A percentile compares a stretch with the other conserved stretches of the same genome.
Conservation (phyloP, 2,888 invertebrate species). For the Lamellibrachia satsuma region DNA sequence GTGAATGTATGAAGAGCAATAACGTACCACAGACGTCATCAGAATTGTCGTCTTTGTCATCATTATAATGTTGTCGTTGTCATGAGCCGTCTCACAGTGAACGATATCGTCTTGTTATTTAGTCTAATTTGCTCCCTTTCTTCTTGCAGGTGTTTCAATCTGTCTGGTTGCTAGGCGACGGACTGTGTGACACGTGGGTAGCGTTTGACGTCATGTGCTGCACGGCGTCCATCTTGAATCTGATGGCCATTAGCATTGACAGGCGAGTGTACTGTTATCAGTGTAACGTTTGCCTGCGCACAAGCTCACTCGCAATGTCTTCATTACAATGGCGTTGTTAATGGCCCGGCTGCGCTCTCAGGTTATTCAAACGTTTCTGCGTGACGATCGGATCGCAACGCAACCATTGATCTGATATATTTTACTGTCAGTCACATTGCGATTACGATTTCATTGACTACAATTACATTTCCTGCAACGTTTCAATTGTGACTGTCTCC, state of each 20-base stretch:
- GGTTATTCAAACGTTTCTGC: neutral
- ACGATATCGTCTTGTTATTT: neutral
- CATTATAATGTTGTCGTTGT: neutral
- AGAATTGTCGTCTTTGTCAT: neutral
- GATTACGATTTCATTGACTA: neutral
- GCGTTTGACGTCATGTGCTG: conserved; percentile 68
- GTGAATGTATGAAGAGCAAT: conserved; percentile 17
- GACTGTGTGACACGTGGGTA: conserved; percentile 68
- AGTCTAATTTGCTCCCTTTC: neutral
- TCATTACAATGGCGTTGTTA: neutral
- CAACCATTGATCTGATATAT: neutral
- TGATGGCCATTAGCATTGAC: conserved; percentile 69
- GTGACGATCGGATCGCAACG: neutral
- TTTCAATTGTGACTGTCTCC: neutral
- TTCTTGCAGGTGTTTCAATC: neutral
- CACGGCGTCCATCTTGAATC: conserved; percentile 68
- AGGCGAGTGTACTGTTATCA: conserved; percentile 54
- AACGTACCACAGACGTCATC: too few relatives aligned
- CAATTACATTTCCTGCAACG: neutral
- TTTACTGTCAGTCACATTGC: neutral
- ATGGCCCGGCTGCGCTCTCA: neutral
- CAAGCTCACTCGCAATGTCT: neutral
- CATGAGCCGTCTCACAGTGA: neutral
- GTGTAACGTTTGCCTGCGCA: neutral
- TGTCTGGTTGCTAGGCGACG: conserved; percentile 65